Percentiles rank a stretch among this genome's conserved stretches.
Conservation (phyloP, 1,140 invertebrate genomes). For the Calephelis virginiensis region DNA sequence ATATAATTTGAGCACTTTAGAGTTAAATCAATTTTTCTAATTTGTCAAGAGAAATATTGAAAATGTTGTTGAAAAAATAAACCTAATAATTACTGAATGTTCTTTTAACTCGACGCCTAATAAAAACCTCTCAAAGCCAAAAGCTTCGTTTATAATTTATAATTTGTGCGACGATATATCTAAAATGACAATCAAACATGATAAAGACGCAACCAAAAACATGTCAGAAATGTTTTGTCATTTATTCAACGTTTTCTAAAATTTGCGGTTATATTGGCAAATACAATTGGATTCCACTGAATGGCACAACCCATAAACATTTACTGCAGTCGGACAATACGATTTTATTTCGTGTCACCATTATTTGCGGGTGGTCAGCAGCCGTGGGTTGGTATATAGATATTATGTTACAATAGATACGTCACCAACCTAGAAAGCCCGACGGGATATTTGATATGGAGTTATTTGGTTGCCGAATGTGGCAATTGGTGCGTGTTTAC, state of each 20-base stretch:
- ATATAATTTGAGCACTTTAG: too few relatives aligned
- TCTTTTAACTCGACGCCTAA: too few relatives aligned
- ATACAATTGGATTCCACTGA: conserved; percentile 35
- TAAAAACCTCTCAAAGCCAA: too few relatives aligned
- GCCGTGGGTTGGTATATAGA: conserved; percentile 41
- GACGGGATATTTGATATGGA: conserved; percentile 37
- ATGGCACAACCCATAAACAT: conserved; percentile 42
- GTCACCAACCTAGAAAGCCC: conserved; percentile 48
- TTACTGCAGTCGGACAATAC: conserved; percentile 45
- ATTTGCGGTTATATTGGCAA: conserved; percentile 7
- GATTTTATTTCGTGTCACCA: conserved; percentile 42
- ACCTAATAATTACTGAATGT: too few relatives aligned
- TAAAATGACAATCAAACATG: background rate
- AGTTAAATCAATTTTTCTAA: too few relatives aligned
- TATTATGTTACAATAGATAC: conserved; percentile 47
- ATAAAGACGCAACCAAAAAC: background rate
- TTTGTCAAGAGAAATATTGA: too few relatives aligned
- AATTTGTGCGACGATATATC: too few relatives aligned
- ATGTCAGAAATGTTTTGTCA: too few relatives aligned
- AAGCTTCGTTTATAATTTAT: too few relatives aligned
- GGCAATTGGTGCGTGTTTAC: conserved; percentile 11
- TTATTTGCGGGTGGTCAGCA: conserved; percentile 61
- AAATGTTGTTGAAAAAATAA: too few relatives aligned
- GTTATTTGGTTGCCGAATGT: conserved; percentile 13
- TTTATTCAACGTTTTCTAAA: background rate